Percentiles rank a stretch among this genome's conserved stretches.
Evolutionary conservation across 2,113 vertebrate species (phyloP).

Genomic region (Hemicordylus capensis): DNA sequence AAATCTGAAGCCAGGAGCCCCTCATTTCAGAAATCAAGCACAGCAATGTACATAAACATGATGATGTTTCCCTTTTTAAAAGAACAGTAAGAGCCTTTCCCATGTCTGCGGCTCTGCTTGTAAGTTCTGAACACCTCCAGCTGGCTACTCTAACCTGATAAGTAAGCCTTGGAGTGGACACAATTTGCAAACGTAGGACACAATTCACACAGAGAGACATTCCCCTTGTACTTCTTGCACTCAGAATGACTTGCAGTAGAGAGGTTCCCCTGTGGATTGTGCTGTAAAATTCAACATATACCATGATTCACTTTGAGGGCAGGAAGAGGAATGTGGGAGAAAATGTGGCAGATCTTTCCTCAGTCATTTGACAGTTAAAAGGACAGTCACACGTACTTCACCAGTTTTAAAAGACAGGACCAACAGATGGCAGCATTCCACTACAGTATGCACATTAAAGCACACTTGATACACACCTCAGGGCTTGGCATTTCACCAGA

Average conservation of each 20-base stretch:
- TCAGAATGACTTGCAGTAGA: neutral
- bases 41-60: neutral
- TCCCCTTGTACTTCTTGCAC: slow-evolving; percentile 12
- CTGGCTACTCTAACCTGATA: neutral
- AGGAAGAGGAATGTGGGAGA: neutral
- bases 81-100: neutral
- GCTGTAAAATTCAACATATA: neutral
- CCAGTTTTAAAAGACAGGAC: neutral
- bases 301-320: neutral
- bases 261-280: neutral
- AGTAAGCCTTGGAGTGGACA: neutral
- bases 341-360: neutral
- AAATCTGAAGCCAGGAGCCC: neutral
- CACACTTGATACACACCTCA: neutral
- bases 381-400: neutral
- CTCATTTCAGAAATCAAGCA: neutral
- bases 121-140: neutral
- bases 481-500: slow-evolving; percentile 2
- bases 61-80: too few species aligned
- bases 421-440: slow-evolving; percentile 22
- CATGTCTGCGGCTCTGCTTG: neutral
- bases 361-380: slow-evolving; percentile 14
- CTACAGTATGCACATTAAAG: neutral
- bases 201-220: neutral
- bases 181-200: neutral